phyloP scores from a whole-genome alignment of 1,140 invertebrate genomes.

The Polyergus mexicanus region DNA sequence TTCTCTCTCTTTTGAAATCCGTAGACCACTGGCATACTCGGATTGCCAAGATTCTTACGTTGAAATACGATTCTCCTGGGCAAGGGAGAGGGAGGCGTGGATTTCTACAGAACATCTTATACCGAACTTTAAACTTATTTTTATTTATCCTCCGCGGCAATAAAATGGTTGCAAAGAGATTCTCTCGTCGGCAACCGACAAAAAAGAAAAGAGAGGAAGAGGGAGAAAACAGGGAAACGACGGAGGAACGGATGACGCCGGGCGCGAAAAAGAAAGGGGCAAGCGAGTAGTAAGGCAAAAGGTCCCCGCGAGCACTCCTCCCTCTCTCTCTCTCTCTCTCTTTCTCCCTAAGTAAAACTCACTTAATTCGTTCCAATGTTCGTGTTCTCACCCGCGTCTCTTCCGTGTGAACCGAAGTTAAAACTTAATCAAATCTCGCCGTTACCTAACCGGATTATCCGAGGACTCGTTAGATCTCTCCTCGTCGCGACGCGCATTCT shows the following conservation, averaged over 20 bases:
- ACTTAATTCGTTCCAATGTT: slow-evolving; percentile 79
- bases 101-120: slow-evolving; percentile 11
- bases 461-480: slow-evolving; percentile 47
- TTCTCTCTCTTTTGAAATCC: slow-evolving; percentile 65
- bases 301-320: slow-evolving; percentile 66
- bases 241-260: neutral
- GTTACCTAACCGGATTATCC: slow-evolving; percentile 62
- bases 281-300: slow-evolving; percentile 63
- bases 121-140: slow-evolving; percentile 56
- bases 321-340: too few relatives aligned
- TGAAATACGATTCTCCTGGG: slow-evolving; percentile 60
- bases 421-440: slow-evolving; percentile 81
- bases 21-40: slow-evolving; percentile 23
- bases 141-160: slow-evolving; percentile 61
- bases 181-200: neutral
- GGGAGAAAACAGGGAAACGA: neutral
- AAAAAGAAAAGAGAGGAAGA: slow-evolving; percentile 14
- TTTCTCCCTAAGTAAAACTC: slow-evolving; percentile 73
- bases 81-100: neutral
- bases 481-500: slow-evolving; percentile 22
- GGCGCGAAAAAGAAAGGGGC: slow-evolving; percentile 40
- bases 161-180: slow-evolving; percentile 57
- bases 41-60: slow-evolving; percentile 57
- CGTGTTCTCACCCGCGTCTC: slow-evolving; percentile 48
- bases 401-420: slow-evolving; percentile 71